These are phyloP conservation scores for Asbolus verrucosus DNA, from an alignment of 1,140 invertebrate species.

Conservation along the genomic window DNA sequence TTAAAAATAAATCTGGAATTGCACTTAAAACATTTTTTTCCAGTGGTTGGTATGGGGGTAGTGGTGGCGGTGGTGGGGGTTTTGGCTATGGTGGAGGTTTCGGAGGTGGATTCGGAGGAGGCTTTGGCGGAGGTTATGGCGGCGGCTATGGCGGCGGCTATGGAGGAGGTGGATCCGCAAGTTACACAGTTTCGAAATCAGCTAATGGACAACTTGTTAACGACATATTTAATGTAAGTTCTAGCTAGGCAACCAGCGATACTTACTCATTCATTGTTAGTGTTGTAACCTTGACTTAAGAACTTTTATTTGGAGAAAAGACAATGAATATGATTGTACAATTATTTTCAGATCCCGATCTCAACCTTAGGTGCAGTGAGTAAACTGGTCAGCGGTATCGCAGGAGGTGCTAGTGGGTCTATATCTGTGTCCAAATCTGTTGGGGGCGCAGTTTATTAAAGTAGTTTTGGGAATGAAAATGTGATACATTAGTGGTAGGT, in stretches of 20 bases:
- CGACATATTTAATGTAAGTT: constrained; percentile 50
- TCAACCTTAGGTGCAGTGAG: no score
- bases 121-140: constrained; percentile 14
- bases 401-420: constrained; percentile 44
- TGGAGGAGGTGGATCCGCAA: constrained; percentile 8
- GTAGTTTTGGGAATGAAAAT: background rate
- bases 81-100: constrained; percentile 11
- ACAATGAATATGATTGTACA: no score
- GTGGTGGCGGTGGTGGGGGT: constrained; percentile 8
- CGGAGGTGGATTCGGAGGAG: background rate
- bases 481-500: constrained; percentile 3
- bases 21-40: background rate
- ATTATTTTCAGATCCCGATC: constrained; percentile 69
- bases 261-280: background rate
- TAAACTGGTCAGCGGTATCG: constrained; percentile 55
- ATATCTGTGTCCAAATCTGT: constrained; percentile 43
- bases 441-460: constrained; percentile 8
- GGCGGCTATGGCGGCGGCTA: constrained; percentile 28
- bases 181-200: constrained; percentile 39
- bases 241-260: background rate
- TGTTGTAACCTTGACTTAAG: background rate
- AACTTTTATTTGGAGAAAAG: no score
- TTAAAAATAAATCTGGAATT: no score
- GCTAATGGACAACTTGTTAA: constrained; percentile 42
- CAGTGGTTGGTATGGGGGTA: constrained; percentile 33